Evolutionary conservation across 1,140 invertebrate genomes (phyloP).

Genomic region (Drosophila dunni): DNA sequence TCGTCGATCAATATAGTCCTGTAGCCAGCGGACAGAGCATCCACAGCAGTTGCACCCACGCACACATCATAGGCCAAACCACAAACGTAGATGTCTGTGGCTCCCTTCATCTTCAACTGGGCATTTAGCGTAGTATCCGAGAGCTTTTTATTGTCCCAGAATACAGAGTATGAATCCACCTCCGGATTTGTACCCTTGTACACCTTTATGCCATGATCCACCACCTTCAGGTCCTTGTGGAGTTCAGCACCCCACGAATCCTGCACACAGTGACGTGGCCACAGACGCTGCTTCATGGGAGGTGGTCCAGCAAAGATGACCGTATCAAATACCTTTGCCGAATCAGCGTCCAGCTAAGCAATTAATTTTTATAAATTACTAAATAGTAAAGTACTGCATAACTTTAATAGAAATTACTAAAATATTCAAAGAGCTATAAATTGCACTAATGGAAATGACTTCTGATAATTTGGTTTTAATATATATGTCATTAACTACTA

Average conservation of each 20-base stretch:
- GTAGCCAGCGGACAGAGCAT: conserved; percentile 95
- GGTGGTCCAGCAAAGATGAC: conserved; percentile 96
- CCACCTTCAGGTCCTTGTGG: conserved; percentile 95
- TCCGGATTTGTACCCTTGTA: conserved; percentile 97
- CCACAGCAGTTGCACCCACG: conserved; percentile 95
- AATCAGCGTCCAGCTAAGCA: conserved; percentile 87
- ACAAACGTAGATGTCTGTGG: conserved; percentile 97
- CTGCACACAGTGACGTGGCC: conserved; percentile 98
- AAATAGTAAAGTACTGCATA: too few species aligned
- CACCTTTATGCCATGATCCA: conserved; percentile 91
- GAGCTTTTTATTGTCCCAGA: conserved; percentile 98
- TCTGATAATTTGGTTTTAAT: too few species aligned
- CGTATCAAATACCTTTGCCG: conserved; percentile 94
- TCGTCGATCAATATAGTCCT: conserved; percentile 96
- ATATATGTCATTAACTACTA: too few species aligned
- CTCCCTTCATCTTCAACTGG: conserved; percentile 91
- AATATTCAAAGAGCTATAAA: too few species aligned
- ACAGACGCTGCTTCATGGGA: conserved; percentile 93
- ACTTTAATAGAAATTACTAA: too few species aligned
- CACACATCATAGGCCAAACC: conserved; percentile 98
- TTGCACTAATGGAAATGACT: too few species aligned
- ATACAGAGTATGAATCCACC: conserved; percentile 98
- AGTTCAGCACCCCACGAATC: conserved; percentile 97
- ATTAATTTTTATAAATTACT: too few species aligned
- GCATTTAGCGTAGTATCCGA: conserved; percentile 93